Conservation (phyloP, 2,797 vertebrate species). For the Knipowitschia caucasica region DNA sequence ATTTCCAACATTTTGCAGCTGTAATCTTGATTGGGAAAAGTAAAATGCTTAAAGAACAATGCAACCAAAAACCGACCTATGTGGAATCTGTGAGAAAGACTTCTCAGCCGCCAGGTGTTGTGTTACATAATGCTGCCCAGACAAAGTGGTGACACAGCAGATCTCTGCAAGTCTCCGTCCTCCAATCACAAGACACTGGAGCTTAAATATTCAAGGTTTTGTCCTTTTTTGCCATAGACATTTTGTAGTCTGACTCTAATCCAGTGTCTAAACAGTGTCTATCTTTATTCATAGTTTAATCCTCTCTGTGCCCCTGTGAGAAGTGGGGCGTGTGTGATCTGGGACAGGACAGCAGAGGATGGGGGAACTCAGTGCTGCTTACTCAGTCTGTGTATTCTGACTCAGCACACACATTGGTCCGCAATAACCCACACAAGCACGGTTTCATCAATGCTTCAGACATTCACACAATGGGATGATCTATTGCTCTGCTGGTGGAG, state of each 20-base stretch:
- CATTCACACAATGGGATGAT: slow-evolving; percentile 30
- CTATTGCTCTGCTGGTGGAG: slow-evolving; percentile 4
- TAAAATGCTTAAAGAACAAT: background rate
- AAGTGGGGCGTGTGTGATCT: slow-evolving; percentile 34
- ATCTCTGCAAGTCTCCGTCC: slow-evolving; percentile 22
- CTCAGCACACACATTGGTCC: slow-evolving; percentile 20
- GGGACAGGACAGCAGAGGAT: slow-evolving; percentile 1
- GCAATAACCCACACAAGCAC: slow-evolving; percentile 13
- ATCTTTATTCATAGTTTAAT: background rate
- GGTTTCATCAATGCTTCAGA: slow-evolving; percentile 16
- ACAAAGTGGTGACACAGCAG: slow-evolving; percentile 40
- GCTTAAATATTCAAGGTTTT: slow-evolving; percentile 20
- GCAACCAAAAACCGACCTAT: background rate
- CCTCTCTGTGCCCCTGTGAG: slow-evolving; percentile 3
- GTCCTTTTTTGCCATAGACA: slow-evolving; percentile 20
- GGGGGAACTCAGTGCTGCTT: slow-evolving; percentile 6
- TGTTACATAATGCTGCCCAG: slow-evolving; percentile 30
- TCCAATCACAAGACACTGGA: slow-evolving; percentile 8
- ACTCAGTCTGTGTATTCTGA: slow-evolving; percentile 28
- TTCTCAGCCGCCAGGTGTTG: slow-evolving; percentile 39
- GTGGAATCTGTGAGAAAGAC: slow-evolving; percentile 1
- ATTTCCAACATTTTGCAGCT: too few relatives aligned
- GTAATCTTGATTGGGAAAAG: too few relatives aligned
- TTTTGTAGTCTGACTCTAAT: background rate
- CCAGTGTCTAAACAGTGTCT: background rate